Conservation (phyloP, 2,797 vertebrate genomes). For the Sebastes aleutianus region DNA sequence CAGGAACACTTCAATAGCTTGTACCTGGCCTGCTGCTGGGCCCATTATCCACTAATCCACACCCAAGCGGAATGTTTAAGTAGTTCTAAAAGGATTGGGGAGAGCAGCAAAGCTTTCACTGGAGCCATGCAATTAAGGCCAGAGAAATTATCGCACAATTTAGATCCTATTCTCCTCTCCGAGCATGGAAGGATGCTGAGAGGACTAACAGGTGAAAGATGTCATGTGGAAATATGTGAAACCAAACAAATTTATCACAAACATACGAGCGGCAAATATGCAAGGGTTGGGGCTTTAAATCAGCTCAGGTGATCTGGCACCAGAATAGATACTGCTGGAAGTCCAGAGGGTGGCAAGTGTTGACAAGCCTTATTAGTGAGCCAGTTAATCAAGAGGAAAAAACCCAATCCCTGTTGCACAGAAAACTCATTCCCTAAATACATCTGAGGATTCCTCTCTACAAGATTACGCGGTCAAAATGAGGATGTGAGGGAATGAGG, state of each 20-base stretch:
- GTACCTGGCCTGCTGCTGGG: constrained; percentile 77
- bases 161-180: constrained; percentile 53
- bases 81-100: constrained; percentile 76
- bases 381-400: constrained; percentile 47
- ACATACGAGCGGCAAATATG: neutral
- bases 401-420: constrained; percentile 12
- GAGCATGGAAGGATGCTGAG: constrained; percentile 29
- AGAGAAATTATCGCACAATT: constrained; percentile 69
- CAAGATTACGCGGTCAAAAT: constrained; percentile 35
- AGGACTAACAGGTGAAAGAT: constrained; percentile 27
- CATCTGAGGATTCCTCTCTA: constrained; percentile 33
- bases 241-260: constrained; percentile 25
- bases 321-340: constrained; percentile 1
- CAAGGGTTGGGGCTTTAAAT: neutral
- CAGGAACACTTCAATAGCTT: constrained; percentile 78
- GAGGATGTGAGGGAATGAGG: constrained; percentile 26
- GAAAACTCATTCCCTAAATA: constrained; percentile 39
- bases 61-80: constrained; percentile 74
- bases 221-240: constrained; percentile 9
- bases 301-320: constrained; percentile 31
- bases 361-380: constrained; percentile 46
- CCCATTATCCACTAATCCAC: constrained; percentile 81
- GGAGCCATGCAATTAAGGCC: constrained; percentile 72
- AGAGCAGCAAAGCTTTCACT: constrained; percentile 67
- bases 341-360: constrained; percentile 36